A percentile compares a stretch with the other conserved stretches of the same genome.
Conservation (phyloP, 2,888 invertebrate species). For the Stictocephala bisonia region DNA sequence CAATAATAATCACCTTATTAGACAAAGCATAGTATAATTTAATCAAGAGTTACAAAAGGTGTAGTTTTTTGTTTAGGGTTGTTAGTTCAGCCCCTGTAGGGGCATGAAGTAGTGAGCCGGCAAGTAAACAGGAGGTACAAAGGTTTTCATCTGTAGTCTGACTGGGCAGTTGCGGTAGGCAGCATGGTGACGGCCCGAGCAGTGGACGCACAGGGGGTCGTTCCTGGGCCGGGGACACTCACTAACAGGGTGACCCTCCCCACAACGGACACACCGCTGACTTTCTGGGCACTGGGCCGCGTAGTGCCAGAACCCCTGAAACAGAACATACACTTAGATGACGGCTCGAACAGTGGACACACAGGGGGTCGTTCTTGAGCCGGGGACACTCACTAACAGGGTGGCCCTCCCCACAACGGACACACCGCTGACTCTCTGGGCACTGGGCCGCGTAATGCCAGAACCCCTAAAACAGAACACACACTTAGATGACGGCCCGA, state of each 20-base stretch:
- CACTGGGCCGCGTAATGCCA: constrained; percentile 30
- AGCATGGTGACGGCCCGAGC: constrained; percentile 69
- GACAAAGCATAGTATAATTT: no score
- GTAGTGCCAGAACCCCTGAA: constrained; percentile 68
- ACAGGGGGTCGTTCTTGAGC: constrained; percentile 66
- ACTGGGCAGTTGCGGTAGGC: constrained; percentile 62
- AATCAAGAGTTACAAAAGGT: no score
- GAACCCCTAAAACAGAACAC: constrained; percentile 28
- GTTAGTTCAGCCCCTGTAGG: no score
- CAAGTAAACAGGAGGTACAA: constrained; percentile 57
- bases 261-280: constrained; percentile 68
- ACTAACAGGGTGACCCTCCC: constrained; percentile 67
- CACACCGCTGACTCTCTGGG: no score
- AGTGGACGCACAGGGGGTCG: constrained; percentile 68
- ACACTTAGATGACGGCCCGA: no score
- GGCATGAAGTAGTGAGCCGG: constrained; percentile 15
- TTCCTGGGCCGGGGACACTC: constrained; percentile 66
- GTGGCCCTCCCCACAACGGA: constrained; percentile 61
- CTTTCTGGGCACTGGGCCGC: constrained; percentile 66
- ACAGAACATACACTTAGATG: neutral
- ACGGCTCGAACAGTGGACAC: constrained; percentile 69
- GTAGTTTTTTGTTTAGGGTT: no score
- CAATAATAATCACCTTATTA: no score
- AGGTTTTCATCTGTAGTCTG: constrained; percentile 65
- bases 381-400: constrained; percentile 67